phyloP scores from a whole-genome alignment of 2,888 invertebrate genomes.

The Dryococelus australis region DNA sequence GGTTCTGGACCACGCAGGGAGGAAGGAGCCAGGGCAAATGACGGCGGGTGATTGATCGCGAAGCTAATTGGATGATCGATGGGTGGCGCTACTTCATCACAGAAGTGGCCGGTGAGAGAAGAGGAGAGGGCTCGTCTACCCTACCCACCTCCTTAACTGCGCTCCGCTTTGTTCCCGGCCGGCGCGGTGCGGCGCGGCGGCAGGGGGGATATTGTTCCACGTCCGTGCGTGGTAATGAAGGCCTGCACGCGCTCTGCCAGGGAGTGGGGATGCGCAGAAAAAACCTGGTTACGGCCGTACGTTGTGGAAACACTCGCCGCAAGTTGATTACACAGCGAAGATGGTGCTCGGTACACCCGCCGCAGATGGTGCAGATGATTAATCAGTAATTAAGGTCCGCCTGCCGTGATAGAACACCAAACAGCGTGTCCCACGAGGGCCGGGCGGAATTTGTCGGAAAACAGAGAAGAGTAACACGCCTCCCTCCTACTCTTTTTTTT shows the following conservation, averaged over 20 bases:
- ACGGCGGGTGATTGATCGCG: conserved; percentile 72
- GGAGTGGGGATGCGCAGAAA: background rate
- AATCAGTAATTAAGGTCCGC: background rate
- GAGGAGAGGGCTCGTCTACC: background rate
- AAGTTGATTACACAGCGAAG: conserved; percentile 5
- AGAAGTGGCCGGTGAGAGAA: conserved; percentile 47
- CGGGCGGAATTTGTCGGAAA: background rate
- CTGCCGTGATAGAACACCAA: background rate
- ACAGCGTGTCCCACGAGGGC: background rate
- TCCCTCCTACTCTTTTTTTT: background rate
- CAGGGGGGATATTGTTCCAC: conserved; percentile 2
- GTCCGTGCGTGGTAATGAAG: background rate
- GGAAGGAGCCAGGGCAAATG: conserved; percentile 39
- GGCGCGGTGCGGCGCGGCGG: too few relatives aligned
- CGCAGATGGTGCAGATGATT: background rate
- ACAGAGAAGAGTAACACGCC: background rate
- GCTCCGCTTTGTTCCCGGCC: background rate
- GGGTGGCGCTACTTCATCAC: conserved; percentile 53
- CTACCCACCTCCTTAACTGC: background rate
- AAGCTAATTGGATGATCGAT: conserved; percentile 82
- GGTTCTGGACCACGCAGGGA: conserved; percentile 26
- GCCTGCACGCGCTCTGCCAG: background rate
- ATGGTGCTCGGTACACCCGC: background rate
- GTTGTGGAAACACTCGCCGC: background rate
- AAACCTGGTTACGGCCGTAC: background rate